Evolutionary conservation across 2,113 vertebrate species (phyloP).

Genomic region (Chrysochloris asiatica): DNA sequence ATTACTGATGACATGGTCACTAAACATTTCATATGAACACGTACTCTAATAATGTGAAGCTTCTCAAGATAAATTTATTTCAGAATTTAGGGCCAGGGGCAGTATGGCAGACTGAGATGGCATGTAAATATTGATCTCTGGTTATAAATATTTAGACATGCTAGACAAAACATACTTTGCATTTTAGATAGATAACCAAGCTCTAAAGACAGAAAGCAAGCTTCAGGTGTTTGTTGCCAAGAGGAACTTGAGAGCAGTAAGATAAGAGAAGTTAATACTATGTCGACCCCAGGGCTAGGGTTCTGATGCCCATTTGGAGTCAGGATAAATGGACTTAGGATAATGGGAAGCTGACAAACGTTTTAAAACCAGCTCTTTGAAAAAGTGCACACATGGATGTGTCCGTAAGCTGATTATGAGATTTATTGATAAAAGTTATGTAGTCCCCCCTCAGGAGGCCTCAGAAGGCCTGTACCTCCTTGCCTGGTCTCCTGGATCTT

Average conservation of each 20-base stretch:
- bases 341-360: not conserved
- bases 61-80: fast-evolving
- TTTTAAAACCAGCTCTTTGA: not conserved
- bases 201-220: not conserved
- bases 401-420: not conserved
- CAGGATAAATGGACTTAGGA: fast-evolving
- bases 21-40: not conserved
- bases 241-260: fast-evolving
- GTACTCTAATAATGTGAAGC: not conserved
- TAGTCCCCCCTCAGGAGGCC: too few relatives aligned
- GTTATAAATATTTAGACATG: fast-evolving
- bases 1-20: not conserved
- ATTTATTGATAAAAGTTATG: not conserved
- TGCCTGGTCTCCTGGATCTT: too few relatives aligned
- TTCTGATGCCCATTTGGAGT: fast-evolving
- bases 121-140: not conserved
- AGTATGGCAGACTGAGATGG: fast-evolving
- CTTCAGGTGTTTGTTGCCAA: not conserved
- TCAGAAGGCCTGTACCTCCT: too few relatives aligned
- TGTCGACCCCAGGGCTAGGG: too few relatives aligned
- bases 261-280: not conserved
- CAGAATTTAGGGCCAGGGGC: not conserved
- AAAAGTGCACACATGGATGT: not conserved
- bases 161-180: not conserved
- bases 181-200: fast-evolving